Base-by-base conservation (phyloP, 2,113 vertebrate species). In the Cheilinus undulatus region DNA sequence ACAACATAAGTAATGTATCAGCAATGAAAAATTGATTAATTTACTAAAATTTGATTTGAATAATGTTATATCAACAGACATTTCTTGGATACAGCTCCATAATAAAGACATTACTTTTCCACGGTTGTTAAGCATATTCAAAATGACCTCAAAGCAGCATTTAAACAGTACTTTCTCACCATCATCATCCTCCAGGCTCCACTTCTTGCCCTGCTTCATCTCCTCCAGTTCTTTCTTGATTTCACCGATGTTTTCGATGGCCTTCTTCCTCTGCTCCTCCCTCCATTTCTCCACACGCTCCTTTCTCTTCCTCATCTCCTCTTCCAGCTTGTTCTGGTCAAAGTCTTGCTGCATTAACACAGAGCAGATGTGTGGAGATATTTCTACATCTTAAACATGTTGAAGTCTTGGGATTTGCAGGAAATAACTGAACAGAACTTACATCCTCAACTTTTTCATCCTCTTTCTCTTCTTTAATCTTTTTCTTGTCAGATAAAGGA, bases 291-390 rank as follows among this genome's bases (percentile, higher is more conserved):
- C 98, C 80, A 99, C 97, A 9, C 98, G 93, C 83, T 99, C 98
- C 92, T 99, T 99, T 74, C 98, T 93, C 82, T 99, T 99, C 86
- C 98, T 96, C 97, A 99, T 99, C 94, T 99, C 97, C 81, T 99
- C 97, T 84, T 99, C 98, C 59, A 99, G 92, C 53, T 98, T 99
- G 89, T 98, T 99, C 89, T 99, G 98, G 89, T 99, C 97, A 93
- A 99, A 99, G 85, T 99, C 98, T 95, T 99, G 74, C 19, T 56
- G 73, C 77, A 43, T 12, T 7, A 14, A 54, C n/a, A 66, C 0
- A 64, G 13, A 34, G 13, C 4, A 10, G 22, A 56, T 0, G 48
- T 59, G 17, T 9, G n/a, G 4, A 32, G 34, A 65, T 6, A 30
- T 17, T 23, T 15, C 17, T 19, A 10, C 7, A 32, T 26, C 20